These are phyloP conservation scores for Nasonia oneida DNA, from an alignment of 2,888 invertebrate genomes.

Conservation along the genomic window DNA sequence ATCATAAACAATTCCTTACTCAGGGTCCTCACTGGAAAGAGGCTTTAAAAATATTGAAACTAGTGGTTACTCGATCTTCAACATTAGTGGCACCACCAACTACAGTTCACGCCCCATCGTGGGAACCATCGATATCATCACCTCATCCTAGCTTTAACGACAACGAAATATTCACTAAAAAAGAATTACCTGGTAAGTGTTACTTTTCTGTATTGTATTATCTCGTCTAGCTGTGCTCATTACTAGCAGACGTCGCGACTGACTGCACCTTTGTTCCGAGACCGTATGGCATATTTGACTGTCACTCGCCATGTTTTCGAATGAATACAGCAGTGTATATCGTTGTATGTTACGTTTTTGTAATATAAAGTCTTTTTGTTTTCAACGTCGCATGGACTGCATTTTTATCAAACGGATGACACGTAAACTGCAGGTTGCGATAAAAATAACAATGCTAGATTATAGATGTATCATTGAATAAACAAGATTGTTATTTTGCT, in stretches of 20 bases:
- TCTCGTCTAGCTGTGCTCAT: neutral
- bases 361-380: conserved; percentile 62
- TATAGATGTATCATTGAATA: conserved; percentile 59
- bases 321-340: neutral
- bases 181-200: conserved; percentile 85
- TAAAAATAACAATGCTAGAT: conserved; percentile 74
- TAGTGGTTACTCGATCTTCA: conserved; percentile 97
- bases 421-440: conserved; percentile 71
- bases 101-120: conserved; percentile 79
- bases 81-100: conserved; percentile 92
- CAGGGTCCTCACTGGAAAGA: conserved; percentile 96
- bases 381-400: conserved; percentile 69
- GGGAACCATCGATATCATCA: conserved; percentile 83
- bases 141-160: conserved; percentile 89
- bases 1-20: conserved; percentile 48
- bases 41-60: conserved; percentile 95
- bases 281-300: neutral
- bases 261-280: neutral
- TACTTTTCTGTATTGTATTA: neutral
- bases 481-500: conserved; percentile 56
- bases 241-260: neutral
- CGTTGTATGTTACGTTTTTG: conserved; percentile 28
- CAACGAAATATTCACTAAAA: conserved; percentile 91
- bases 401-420: conserved; percentile 63
- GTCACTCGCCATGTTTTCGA: neutral